Evolutionary conservation across 2,888 invertebrate species (phyloP), one percentile per base, ranked within the genome.

Genomic region (Acholoe squamosa): DNA sequence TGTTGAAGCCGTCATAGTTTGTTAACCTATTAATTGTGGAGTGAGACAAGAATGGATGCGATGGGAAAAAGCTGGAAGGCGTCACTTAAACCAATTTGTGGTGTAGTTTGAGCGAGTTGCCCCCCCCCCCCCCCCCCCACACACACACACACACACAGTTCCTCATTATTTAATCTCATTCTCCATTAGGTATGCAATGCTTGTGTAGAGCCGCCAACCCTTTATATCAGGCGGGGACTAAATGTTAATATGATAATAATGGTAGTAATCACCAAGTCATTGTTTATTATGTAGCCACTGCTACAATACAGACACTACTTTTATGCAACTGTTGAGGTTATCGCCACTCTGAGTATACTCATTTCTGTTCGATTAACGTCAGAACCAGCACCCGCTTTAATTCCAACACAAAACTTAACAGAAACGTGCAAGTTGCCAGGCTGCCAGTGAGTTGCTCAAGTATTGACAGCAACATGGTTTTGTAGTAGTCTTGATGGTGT

Each of bases 91-190:
- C 80, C 1, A 5, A n/a, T 80, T 43, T 80, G 33, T 76, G 80
- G 80, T 80, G 80, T 34, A 80, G 80, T 80, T 25, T 86, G 86
- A 54, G 84, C 84, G 86, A 86, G 86, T 86, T 86, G 28, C 28
- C 43, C 43, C 43, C n/a, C n/a, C n/a, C n/a, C n/a, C n/a, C n/a
- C n/a, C n/a, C n/a, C n/a, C n/a, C n/a, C n/a, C n/a, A n/a, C n/a
- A n/a, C n/a, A n/a, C n/a, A n/a, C n/a, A n/a, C n/a, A n/a, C 43
- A 43, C 43, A 43, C 86, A 86, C 28, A 51, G 86, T 76, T 76
- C 28, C 86, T 86, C 86, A 86, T 86, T 86, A 86, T 86, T 86
- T 86, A 86, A 86, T 52, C 86, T 54, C 86, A 86, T 86, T 86
- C 31, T 31, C 86, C 86, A 86, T 86, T 28, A 5, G 86, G 86